Base-by-base conservation (phyloP, 2,113 vertebrate species). In the Sphaerodactylus townsendi region DNA sequence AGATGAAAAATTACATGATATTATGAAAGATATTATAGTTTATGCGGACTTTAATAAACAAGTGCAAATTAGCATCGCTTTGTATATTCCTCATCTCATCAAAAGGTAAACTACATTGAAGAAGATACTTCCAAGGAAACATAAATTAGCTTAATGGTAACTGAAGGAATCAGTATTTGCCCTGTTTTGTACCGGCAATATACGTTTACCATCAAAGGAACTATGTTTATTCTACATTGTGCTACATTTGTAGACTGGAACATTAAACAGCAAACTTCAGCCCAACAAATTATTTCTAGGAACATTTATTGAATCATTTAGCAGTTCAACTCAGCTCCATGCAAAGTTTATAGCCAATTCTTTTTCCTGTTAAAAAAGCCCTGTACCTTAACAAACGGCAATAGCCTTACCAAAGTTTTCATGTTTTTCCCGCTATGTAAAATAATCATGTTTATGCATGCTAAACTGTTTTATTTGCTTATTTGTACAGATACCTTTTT, bases 261-360 rank as follows among this genome's bases (percentile, higher is more conserved):
- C 86, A 87, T 73, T 28, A 71, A 94, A 90, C 73, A 96, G 91
- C 89, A 95, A 94, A 94, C 85, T 90, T 93, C 70, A 91, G 93
- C 87, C 91, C 90, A 74, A 80, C 19, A 76, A 81, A 92, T 80
- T 90, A 95, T 94, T 91, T 93, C 89, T 87, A 92, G 94, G 94
- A 95, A 90, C 92, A 91, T 96, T 96, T 96, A 97, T 96, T 96
- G 85, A 93, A 87, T 87, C 86, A 90, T 88, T 81, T 28, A 93
- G 93, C 87, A 95, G 92, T 92, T 93, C 88, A 92, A 88, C 59
- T 90, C 87, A 91, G 85, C 92, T 89, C 59, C 86, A 79, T 79
- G 87, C 89, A 94, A 91, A 96, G 93, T 93, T 95, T 91, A 92
- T 94, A 88, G 64, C 8, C 13, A 15, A 59, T 50, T n/a, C n/a